Evolutionary conservation across 2,797 vertebrate species (phyloP).

Genomic region (Serranus cabrilla): DNA sequence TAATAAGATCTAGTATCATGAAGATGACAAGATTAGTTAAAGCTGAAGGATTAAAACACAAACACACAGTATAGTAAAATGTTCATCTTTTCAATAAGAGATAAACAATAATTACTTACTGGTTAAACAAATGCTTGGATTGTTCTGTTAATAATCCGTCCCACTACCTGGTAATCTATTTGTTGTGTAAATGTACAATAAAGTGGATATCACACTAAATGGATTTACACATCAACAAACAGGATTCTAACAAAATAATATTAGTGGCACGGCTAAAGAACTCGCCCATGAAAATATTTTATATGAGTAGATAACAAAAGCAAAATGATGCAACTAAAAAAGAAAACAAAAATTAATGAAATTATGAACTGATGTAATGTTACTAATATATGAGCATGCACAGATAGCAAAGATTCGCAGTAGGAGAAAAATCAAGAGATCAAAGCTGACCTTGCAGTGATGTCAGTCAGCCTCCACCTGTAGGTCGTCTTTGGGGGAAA

Average conservation of each 20-base stretch:
- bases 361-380: too few relatives aligned
- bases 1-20: background rate
- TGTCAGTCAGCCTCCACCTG: slow-evolving; percentile 42
- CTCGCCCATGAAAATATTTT: background rate
- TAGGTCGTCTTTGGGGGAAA: slow-evolving; percentile 3
- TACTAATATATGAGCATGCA: background rate
- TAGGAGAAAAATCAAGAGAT: slow-evolving; percentile 3
- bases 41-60: background rate
- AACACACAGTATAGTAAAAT: background rate
- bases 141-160: background rate
- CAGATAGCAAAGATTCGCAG: background rate
- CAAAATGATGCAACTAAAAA: background rate
- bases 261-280: background rate
- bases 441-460: slow-evolving; percentile 75
- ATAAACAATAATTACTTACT: background rate
- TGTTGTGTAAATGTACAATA: background rate
- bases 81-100: background rate
- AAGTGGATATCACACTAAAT: background rate
- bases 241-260: background rate
- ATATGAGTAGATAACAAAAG: background rate
- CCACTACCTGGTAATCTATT: fast-evolving
- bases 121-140: background rate
- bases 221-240: too few relatives aligned
- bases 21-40: background rate
- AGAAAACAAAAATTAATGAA: background rate